Percentiles rank a stretch among this genome's conserved stretches.
Conservation (phyloP, 1,140 invertebrate genomes). For the Laupala kohalensis region DNA sequence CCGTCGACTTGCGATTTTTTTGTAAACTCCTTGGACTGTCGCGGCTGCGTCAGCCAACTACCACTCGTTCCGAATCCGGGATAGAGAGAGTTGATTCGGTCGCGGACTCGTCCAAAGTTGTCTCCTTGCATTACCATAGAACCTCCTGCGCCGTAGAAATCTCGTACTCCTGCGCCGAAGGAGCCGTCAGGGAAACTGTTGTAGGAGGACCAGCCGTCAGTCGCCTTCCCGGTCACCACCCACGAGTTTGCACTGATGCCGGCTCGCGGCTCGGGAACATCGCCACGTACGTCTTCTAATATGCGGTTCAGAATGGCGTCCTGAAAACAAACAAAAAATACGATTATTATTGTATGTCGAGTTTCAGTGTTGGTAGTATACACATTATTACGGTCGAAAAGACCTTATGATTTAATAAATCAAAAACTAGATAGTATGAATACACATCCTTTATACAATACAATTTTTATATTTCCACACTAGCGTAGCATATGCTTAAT, state of each 20-base stretch:
- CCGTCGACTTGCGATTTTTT: background rate
- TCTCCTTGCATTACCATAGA: constrained; percentile 7
- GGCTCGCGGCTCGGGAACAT: background rate
- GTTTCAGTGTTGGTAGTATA: too few species aligned
- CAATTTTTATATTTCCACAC: too few species aligned
- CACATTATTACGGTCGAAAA: too few species aligned
- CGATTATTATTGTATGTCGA: too few species aligned
- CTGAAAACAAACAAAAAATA: background rate
- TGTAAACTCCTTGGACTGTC: background rate
- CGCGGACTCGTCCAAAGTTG: background rate
- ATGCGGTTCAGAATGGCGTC: background rate
- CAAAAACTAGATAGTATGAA: too few species aligned
- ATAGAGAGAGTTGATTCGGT: background rate
- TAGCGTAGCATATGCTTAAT: too few species aligned
- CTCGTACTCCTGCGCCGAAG: background rate
- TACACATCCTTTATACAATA: too few species aligned
- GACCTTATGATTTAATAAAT: too few species aligned
- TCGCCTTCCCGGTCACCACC: background rate
- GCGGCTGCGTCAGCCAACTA: background rate
- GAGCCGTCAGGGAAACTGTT: background rate
- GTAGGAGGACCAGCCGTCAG: background rate
- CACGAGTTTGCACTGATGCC: background rate
- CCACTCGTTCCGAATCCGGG: background rate
- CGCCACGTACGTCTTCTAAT: background rate
- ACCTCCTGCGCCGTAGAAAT: constrained; percentile 12